Conservation (phyloP, 2,113 vertebrate genomes). For the Phyllostomus hastatus region DNA sequence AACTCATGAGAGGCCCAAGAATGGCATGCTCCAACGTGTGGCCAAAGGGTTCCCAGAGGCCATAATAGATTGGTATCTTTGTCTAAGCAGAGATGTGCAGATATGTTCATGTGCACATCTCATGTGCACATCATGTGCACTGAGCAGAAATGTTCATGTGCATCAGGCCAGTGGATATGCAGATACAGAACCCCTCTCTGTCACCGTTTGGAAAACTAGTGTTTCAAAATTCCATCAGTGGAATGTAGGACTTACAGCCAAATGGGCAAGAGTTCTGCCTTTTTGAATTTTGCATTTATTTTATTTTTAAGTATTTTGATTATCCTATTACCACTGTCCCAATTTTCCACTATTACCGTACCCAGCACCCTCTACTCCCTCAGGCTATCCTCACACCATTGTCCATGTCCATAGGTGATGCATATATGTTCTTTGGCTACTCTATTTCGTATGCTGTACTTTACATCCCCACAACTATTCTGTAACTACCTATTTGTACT, state of each 20-base stretch:
- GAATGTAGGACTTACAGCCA: slow-evolving; percentile 93
- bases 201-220: slow-evolving; percentile 86
- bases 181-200: slow-evolving; percentile 83
- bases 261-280: slow-evolving; percentile 87
- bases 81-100: too few relatives aligned
- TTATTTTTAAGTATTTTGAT: too few relatives aligned
- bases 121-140: too few relatives aligned
- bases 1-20: neutral
- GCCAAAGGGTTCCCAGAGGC: neutral
- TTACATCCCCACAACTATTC: too few relatives aligned
- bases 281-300: slow-evolving; percentile 88
- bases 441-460: too few relatives aligned
- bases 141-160: slow-evolving; percentile 83
- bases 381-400: too few relatives aligned
- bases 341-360: too few relatives aligned
- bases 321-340: too few relatives aligned
- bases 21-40: neutral
- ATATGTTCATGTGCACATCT: slow-evolving; percentile 83
- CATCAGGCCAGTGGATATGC: slow-evolving; percentile 81
- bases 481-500: too few relatives aligned
- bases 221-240: slow-evolving; percentile 92
- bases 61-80: neutral
- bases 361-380: too few relatives aligned
- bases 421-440: too few relatives aligned
- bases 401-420: too few relatives aligned